Base-by-base conservation (phyloP, 2,888 invertebrate genomes). In the Scaptomyza caliginosa region DNA sequence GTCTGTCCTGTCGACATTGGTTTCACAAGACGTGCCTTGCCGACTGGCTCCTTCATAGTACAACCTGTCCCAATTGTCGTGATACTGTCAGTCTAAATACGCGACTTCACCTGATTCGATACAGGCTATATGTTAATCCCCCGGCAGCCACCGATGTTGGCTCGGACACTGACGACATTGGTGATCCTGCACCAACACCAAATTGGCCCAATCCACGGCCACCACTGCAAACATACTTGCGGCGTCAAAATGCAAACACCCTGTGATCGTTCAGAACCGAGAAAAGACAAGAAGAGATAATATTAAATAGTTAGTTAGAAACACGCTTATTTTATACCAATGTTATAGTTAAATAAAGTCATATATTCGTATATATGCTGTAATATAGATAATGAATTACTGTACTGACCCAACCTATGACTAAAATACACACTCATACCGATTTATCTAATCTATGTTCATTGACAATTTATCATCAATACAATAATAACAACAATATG, bases 381-480 rank as follows among this genome's bases (percentile, higher is more conserved):
- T 28, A 28, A 59, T 17, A 34, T 24, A n/a, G 17, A 7, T 42
- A 23, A 17, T 49, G 30, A 49, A 43, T 49, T 42, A 49, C 36
- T 39, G 26, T 40, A 23, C 32, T 51, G 13, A 40, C 39, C 49
- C 16, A 39, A 45, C 45, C 50, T 23, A 28, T 38, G 7, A 24
- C 11, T 32, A 43, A 26, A 16, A 8, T 21, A 42, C 36, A 56
- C 42, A 56, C 36, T 51, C 40, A 58, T 48, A 19, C 10, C 17
- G 19, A 42, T 40, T 48, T 52, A 52, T 67, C 46, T 59, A 39
- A 64, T 68, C 67, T 34, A 17, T 24, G 48, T 42, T 48, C 28
- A 36, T 39, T 16, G 42, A n/a, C 19, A 46, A 32, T 16, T 16
- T 13, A 32, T 32, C 16, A 32, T 16, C 32, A 32, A 32, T 39